Evolutionary conservation across 1,140 invertebrate genomes (phyloP), one percentile per base, ranked within the genome.

Genomic region (Zaprionus ghesquierei): DNA sequence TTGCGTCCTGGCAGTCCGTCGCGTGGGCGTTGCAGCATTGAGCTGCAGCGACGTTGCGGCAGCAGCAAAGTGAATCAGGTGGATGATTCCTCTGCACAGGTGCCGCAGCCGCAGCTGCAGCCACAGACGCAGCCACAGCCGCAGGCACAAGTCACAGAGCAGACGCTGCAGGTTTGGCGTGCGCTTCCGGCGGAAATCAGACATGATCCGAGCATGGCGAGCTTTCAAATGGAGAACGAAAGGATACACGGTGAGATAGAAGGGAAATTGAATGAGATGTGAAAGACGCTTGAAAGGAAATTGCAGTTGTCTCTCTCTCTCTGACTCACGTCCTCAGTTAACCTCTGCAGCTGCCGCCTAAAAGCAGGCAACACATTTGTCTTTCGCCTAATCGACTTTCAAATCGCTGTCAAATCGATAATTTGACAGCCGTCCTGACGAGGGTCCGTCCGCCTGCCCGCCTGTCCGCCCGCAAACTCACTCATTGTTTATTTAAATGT

Each of bases 201-300:
- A 29, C 92, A 93, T 77, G 94, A 95, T 89, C 94, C 94, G 0
- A 94, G 93, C 58, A 92, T 95, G 79, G 94, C 93, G 25, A 92
- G 93, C 4, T 95, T 95, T 92, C 93, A 94, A 79, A 92, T 92
- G 69, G 93, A 94, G 41, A 95, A 95, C 61, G 94, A 95, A 56
- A 93, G 93, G 51, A 90, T 93, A 13, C 92, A 93, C 85, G 94
- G 93, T 92, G 59, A 90, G 77, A 77, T 25, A 6, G 13, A 25
- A 4, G 2, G 3, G 12, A 20, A n/a, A 46, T 22, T 46, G 18
- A 22, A 46, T 8, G n/a, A 8, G 35, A 15, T n/a, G n/a, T n/a
- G 27, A 29, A 5, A 5, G 27, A 29, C 27, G 1, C 9, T 29
- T 9, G 9, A 29, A 29, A 5, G 35, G 35, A 38, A 38, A 38